Evolutionary conservation across 2,113 vertebrate genomes (phyloP), one percentile per base, ranked within the genome.

Genomic region (Actenoides lindsayi): DNA sequence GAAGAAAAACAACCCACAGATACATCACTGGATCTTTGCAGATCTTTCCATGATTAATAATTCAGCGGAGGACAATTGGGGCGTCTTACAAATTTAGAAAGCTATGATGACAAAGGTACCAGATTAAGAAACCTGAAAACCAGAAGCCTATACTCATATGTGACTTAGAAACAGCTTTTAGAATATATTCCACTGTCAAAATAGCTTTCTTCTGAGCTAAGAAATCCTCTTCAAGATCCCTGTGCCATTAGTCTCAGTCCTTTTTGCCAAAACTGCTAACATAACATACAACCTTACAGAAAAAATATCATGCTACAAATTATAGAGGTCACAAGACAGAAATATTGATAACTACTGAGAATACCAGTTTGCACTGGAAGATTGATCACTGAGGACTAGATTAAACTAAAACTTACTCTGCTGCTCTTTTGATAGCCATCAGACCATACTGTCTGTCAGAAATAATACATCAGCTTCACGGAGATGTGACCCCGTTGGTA

Each of bases 391-490:
- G 28, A 69, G 46, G 65, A 68, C 68, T 56, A n/a, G 30, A 42
- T 37, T 48, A 70, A 33, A 90, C 19, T 80, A 56, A 56, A 83
- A 77, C 33, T 83, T 70, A 27, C 16, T 59, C 76, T 68, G 13
- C 51, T 93, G 59, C 71, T 90, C 82, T 89, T 91, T 90, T 86
- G 83, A 88, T 63, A 83, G 59, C 82, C 68, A 51, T 57, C 68
- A 86, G 87, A 83, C 50, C 86, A 71, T 77, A 87, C 9, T 84
- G 65, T 57, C 78, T 96, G 84, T 83, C 91, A 97, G 87, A 83
- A 95, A 62, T 54, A 82, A 90, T 79, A 65, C 53, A 37, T 59
- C 44, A 19, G 68, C 83, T 71, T 73, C 37, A 15, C 78, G 46
- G 67, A 93, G 91, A 90, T 54, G 54, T 95, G 93, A 95, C 84